Base-by-base conservation (phyloP, 2,797 vertebrate species). In the Syndactyla subalaris region DNA sequence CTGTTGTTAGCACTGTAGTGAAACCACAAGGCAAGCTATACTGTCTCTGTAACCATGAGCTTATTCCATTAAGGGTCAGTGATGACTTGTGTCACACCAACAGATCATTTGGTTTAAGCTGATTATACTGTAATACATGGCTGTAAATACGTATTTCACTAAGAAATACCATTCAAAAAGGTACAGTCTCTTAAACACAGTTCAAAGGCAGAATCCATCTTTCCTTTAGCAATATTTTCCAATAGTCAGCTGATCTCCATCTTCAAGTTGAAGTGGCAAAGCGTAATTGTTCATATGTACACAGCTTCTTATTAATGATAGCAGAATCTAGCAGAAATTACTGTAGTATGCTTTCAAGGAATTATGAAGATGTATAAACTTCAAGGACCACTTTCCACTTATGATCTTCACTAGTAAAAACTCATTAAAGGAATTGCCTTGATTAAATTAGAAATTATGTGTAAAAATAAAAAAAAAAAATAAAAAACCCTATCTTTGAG, bases 391-490 rank as follows among this genome's bases (percentile, higher is more conserved):
- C 17, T 36, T 75, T 87, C n/a, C 19, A 73, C 17, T 66, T 55
- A 36, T 52, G 39, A 59, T 46, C 9, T 73, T 75, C 30, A 49
- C 10, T 20, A 73, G 15, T 65, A 19, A 81, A 83, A 77, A 71
- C 6, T 52, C 34, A 14, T 10, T 52, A 16, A 74, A 66, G 14
- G 5, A 67, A 45, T 43, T 57, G 18, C 14, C 6, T 57, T 66
- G 15, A 45, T 3, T 75, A 38, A 79, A 67, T 75, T 72, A 49
- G 23, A 71, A 73, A 43, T 21, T 0, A 13, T 2, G 3, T 0
- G 0, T 9, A 65, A 72, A 63, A 74, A 55, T 29, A 6, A 30
- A 16, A 45, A 12, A 46, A 46, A 46, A 45, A 38, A 12, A 12
- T n/a, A 26, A 13, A 52, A 36, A 17, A 36, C 6, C 23, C 3